Base-by-base conservation (phyloP, 2,888 invertebrate species). In the Drosophila paramelanica region DNA sequence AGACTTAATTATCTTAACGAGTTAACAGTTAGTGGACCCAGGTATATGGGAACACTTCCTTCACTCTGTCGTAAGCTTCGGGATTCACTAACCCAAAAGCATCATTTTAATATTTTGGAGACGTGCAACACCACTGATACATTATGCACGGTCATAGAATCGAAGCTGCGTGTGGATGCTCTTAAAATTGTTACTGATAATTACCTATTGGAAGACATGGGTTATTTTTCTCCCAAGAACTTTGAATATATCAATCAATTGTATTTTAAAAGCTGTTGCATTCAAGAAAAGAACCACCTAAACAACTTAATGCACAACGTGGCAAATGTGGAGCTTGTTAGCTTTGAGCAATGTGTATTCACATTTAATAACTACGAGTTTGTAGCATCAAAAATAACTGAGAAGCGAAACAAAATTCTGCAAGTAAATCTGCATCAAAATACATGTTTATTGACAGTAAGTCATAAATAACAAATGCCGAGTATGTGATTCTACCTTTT, bases 281-380 rank as follows among this genome's bases (percentile, higher is more conserved):
- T 77, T 8, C 8, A 31, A 10, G 39, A 60, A 14, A 42, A 10
- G 5, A 5, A 13, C 5, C 46, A 33, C 25, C 47, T 79, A 4
- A 50, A 73, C 7, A 46, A 11, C 10, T 23, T 79, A 11, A 36
- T 80, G 50, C 6, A 49, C 1, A 66, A 52, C 13, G 71, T 74
- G 39, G 11, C 14, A 7, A 58, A 50, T 8, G 52, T 79, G 1
- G 67, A 77, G 3, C 1, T 79, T 5, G 7, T 79, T 10, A 79
- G 79, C 25, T 67, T 79, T 46, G 79, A 79, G n/a, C 67, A 79
- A 25, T 79, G 79, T 36, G 5, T 42, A 4, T 77, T 80, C 61
- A 46, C 6, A 6, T 79, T 79, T 42, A 36, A 68, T 27, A 56
- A 74, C 14, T 79, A 77, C 36, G 13, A 20, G 7, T 80, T 79